Evolutionary conservation across 2,888 invertebrate genomes (phyloP).

Genomic region (Diloba caeruleocephala): DNA sequence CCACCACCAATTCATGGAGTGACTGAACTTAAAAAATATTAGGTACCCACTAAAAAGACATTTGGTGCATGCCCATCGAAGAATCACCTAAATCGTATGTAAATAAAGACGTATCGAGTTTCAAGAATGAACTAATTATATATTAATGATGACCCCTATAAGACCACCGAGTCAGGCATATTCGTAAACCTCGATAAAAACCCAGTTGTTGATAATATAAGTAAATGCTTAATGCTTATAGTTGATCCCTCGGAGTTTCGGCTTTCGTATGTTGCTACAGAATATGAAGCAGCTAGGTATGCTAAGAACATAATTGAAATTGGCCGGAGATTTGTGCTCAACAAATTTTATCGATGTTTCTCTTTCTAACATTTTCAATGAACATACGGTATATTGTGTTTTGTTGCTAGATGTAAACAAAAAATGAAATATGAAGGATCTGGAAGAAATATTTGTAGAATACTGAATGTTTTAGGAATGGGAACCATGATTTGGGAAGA

Average conservation of each 20-base stretch:
- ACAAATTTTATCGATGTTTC: neutral
- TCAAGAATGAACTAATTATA: conserved; percentile 27
- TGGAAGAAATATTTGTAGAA: too few relatives aligned
- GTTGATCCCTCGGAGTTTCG: conserved; percentile 27
- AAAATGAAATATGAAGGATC: neutral
- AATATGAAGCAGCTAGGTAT: too few relatives aligned
- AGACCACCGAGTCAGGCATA: conserved; percentile 26
- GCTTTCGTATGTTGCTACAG: conserved; percentile 23
- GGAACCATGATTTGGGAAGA: neutral
- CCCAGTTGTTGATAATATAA: conserved; percentile 58
- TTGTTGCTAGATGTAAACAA: too few relatives aligned
- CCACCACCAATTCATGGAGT: conserved; percentile 16
- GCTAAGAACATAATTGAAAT: neutral
- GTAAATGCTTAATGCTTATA: conserved; percentile 55
- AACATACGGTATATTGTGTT: too few relatives aligned
- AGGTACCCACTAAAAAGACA: conserved; percentile 27
- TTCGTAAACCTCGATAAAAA: conserved; percentile 35
- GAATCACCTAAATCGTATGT: conserved; percentile 34
- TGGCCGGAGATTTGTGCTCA: neutral
- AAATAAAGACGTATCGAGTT: conserved; percentile 45
- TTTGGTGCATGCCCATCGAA: conserved; percentile 47
- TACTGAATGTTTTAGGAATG: neutral
- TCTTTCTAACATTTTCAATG: neutral
- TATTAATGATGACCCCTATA: conserved; percentile 26
- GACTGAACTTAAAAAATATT: conserved; percentile 39